These are phyloP conservation scores for Dicrurus megarhynchus DNA, from an alignment of 2,113 vertebrate species.

Conservation along the genomic window DNA sequence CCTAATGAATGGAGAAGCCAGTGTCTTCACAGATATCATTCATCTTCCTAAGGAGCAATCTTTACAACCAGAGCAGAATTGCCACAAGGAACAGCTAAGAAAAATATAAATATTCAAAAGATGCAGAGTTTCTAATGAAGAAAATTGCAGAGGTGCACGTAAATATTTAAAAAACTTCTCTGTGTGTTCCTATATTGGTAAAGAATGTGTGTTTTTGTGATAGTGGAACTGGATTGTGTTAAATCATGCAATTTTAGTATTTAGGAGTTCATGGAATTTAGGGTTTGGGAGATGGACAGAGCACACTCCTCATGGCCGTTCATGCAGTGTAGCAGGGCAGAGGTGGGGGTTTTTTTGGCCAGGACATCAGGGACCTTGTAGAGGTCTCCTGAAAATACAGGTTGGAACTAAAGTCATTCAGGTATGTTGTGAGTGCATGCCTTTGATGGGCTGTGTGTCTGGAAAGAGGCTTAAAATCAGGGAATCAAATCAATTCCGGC, in stretches of 20 bases:
- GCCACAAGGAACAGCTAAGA: background rate
- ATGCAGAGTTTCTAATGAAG: background rate
- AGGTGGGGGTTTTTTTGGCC: background rate
- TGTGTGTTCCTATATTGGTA: background rate
- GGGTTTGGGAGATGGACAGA: background rate
- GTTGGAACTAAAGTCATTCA: background rate
- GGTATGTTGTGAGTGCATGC: accelerated
- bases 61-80: background rate
- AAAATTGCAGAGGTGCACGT: background rate
- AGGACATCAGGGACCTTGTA: background rate
- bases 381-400: background rate
- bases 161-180: background rate
- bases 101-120: background rate
- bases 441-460: background rate
- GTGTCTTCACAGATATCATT: background rate
- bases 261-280: background rate
- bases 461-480: background rate
- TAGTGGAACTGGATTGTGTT: too few relatives aligned
- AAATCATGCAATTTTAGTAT: background rate
- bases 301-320: background rate
- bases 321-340: background rate
- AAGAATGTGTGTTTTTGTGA: accelerated
- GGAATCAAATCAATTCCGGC: background rate
- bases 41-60: background rate
- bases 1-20: background rate